Evolutionary conservation across 2,888 invertebrate genomes (phyloP), one percentile per base, ranked within the genome.

Genomic region (Tachystola acroxantha): DNA sequence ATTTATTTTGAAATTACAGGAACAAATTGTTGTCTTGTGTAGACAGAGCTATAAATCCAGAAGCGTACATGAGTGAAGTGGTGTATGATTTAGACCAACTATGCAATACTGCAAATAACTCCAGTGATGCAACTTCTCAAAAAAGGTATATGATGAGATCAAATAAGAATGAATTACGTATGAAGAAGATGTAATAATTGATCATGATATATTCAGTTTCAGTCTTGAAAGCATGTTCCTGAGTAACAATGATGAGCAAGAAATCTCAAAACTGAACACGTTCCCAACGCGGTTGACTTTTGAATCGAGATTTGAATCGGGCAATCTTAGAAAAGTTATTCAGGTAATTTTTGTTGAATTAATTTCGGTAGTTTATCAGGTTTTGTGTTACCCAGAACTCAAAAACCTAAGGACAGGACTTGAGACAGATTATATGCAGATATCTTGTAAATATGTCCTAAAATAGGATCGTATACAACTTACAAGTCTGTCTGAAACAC

Each of bases 291-390:
- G 80, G 52, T 79, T 95, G 28, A 79, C 86, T 35, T 96, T 96
- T 68, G 95, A 96, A 66, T 93, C 95, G 3, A 89, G 95, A 60
- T 96, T 96, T 78, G 96, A 96, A 69, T 92, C 93, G 51, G 96
- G 96, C 12, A 96, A 96, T 78, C 84, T 96, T 16, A 86, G 95
- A 39, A 93, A 93, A 88, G 95, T 88, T 11, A 91, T 94, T 65
- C 94, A 94, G 91, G 94, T 84, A 65, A 51, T 43, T 39, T 36
- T 12, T 22, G 7, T 24, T n/a, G 27, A 11, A 27, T 12, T 16
- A 10, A 12, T 28, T 14, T 11, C 11, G 5, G 2, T 26, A 12
- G 5, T n/a, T 5, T 2, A 25, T 10, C 10, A 5, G 10, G 9
- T 10, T n/a, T 25, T n/a, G 10, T 25, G 5, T n/a, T n/a, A n/a